phyloP scores from a whole-genome alignment of 2,888 invertebrate genomes.

The Thelaira solivaga region DNA sequence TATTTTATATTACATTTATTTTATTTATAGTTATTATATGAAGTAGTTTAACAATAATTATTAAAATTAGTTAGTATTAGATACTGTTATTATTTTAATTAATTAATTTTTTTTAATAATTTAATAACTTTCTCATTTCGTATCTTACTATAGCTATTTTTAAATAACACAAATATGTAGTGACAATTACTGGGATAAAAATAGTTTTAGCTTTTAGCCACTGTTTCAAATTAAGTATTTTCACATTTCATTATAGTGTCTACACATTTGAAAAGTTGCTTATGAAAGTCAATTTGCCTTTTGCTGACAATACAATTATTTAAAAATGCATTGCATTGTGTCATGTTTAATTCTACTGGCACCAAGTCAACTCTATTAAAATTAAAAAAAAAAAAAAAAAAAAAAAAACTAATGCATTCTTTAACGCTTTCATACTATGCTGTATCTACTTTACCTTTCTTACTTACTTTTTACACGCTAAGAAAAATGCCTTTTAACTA shows the following conservation, averaged over 20 bases:
- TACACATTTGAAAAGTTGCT: conserved; percentile 56
- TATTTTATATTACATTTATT: too few relatives aligned
- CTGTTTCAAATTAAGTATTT: conserved; percentile 42
- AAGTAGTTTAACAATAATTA: too few relatives aligned
- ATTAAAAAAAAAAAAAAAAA: not conserved
- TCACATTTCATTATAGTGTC: conserved; percentile 46
- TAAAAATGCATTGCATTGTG: conserved; percentile 61
- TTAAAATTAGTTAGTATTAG: too few relatives aligned
- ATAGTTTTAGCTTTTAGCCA: conserved; percentile 13
- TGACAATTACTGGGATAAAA: too few relatives aligned
- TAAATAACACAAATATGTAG: not conserved
- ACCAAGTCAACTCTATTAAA: conserved; percentile 58
- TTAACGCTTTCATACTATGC: conserved; percentile 7
- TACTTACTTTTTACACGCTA: too few relatives aligned
- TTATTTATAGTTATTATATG: too few relatives aligned
- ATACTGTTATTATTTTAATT: too few relatives aligned
- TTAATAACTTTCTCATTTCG: too few relatives aligned
- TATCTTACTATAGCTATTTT: too few relatives aligned
- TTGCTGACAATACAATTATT: conserved; percentile 62
- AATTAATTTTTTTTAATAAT: too few relatives aligned
- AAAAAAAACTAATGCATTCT: conserved; percentile 27
- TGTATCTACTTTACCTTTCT: conserved; percentile 18
- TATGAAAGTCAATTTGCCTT: conserved; percentile 60
- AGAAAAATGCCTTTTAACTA: too few relatives aligned
- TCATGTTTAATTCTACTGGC: conserved; percentile 60